Base-by-base conservation (phyloP, 2,113 vertebrate genomes). In the Eudorcas thomsonii region DNA sequence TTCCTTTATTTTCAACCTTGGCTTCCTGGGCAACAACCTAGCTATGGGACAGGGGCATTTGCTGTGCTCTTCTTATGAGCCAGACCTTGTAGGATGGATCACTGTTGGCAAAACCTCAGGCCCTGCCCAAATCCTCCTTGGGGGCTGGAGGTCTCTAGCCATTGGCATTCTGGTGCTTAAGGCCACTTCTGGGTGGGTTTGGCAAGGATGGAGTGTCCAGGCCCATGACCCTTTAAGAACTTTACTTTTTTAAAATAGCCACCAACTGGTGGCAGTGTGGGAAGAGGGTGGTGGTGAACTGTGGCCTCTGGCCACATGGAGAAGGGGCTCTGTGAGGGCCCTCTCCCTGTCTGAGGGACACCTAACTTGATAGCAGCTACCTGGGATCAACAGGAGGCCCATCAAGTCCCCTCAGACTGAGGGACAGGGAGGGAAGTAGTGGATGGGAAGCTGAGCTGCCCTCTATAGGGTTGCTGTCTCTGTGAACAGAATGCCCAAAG, bases 1-100 rank as follows among this genome's bases (percentile, higher is more conserved):
- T 90, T 97, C 80, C 77, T 98, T 98, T 98, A 97, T 98, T 98
- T 86, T 96, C 90, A 10, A 87, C 60, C 28, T 96, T 93, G 48
- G 92, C 67, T 96, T 94, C 43, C 71, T 94, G 74, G 96, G 52
- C 88, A 98, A 88, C 54, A 62, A 48, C 57, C 67, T 60, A 88
- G 39, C 77, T 86, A 59, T 86, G 43, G 83, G 80, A 96, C 52
- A 96, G 83, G 97, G 86, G 82, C 71, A 90, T 88, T 89, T 96
- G 59, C 55, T 96, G 48, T 39, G 16, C 88, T 94, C 60, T 87
- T 93, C 81, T 80, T 82, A 74, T 91, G 30, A 94, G 86, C 91
- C 81, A 92, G 54, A 23, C 7, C 85, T 77, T n/a, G 5, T 1
- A 78, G 54, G 17, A 92, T 43, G n/a, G 36, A 85, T 60, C 28